Evolutionary conservation across 2,113 vertebrate species (phyloP), one percentile per base, ranked within the genome.

Genomic region (Petroica traversi): DNA sequence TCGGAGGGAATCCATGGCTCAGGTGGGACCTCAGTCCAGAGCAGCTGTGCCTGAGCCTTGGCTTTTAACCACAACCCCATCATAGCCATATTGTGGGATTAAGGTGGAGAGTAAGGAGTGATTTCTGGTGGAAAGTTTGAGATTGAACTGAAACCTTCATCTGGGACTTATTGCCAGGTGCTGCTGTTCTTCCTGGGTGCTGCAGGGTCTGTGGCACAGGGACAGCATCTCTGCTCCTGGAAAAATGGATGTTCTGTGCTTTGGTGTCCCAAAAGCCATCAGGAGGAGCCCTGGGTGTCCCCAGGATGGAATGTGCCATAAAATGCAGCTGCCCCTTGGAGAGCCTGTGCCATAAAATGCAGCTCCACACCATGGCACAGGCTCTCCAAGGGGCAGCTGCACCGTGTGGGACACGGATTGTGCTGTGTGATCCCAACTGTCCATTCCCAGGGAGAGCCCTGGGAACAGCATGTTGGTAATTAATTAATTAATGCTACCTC

Each of bases 401-500:
- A 85, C 80, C 24, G 11, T 77, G 68, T 81, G 80, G 28, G 85
- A 95, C 88, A 85, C 10, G 12, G 86, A 48, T 82, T 59, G 82
- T 82, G 61, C 93, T 94, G 96, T 92, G 96, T 94, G 96, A 88
- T 94, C 91, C 94, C 86, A 75, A 54, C 69, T 83, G 58, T 85
- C 82, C 31, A 20, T 96, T 87, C 89, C 69, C 93, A 93, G 67
- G 63, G 67, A 64, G 20, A 7, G 45, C 87, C 85, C 26, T 16
- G 75, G n/a, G 73, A 63, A 92, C 29, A 51, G 87, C 64, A 78
- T 46, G 9, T 8, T 13, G 24, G 64, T 77, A 88, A 86, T 90
- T 93, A 12, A 48, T 24, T 46, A 46, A 46, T 46, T 22, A 22
- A 46, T 46, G 63, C 33, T 52, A 24, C 67, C 33, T 55, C 55